phyloP scores from a whole-genome alignment of 2,888 invertebrate genomes.

The Synanthedon tipuliformis region DNA sequence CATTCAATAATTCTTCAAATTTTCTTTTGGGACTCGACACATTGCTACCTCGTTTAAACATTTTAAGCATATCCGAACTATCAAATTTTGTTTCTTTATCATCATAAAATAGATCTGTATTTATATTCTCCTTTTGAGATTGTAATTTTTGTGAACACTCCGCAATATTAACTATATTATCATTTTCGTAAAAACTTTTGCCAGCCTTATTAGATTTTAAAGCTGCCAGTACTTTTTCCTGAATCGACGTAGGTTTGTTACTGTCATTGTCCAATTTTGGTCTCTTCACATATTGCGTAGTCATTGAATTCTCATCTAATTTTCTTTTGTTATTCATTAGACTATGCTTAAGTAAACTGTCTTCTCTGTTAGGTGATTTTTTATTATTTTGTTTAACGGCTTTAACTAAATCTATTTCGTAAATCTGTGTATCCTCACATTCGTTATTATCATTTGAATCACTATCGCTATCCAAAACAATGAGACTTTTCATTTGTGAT shows the following conservation, averaged over 20 bases:
- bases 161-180: conserved; percentile 25
- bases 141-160: conserved; percentile 15
- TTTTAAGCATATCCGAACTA: conserved; percentile 34
- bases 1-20: conserved; percentile 10
- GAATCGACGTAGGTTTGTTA: conserved; percentile 27
- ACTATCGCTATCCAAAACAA: conserved; percentile 51
- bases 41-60: conserved; percentile 33
- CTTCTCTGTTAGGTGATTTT: neutral
- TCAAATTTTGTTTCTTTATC: conserved; percentile 12
- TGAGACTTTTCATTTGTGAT: conserved; percentile 25
- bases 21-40: conserved; percentile 17
- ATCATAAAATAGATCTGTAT: neutral
- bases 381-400: no score
- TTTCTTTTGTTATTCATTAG: conserved; percentile 33
- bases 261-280: conserved; percentile 26
- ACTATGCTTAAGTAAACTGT: conserved; percentile 4
- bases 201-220: conserved; percentile 17
- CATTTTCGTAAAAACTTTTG: conserved; percentile 2
- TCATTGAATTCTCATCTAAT: conserved; percentile 15
- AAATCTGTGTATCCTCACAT: conserved; percentile 29
- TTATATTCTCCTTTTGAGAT: conserved; percentile 43
- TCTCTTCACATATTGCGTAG: conserved; percentile 47
- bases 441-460: conserved; percentile 37
- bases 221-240: conserved; percentile 43
- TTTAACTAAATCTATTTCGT: conserved; percentile 12